Percentiles rank a stretch among this genome's conserved stretches.
Conservation (phyloP, 1,140 invertebrate genomes). For the Magallana ariakensis region DNA sequence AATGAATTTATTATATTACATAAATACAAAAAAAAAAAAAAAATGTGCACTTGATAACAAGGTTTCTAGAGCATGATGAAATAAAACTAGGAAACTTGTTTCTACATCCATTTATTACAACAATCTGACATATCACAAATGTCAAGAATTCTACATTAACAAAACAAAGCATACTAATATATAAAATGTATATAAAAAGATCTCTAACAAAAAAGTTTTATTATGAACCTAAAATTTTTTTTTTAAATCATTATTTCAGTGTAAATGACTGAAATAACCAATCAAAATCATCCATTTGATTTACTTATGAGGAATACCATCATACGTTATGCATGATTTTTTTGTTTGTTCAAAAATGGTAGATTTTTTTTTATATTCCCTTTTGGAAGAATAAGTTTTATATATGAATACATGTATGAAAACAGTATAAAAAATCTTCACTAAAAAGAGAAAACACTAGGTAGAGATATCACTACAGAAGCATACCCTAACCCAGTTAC, state of each 20-base stretch:
- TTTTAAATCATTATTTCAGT: conserved; percentile 3
- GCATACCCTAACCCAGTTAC: background rate
- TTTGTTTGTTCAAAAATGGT: background rate
- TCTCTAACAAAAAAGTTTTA: conserved; percentile 3
- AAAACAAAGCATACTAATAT: conserved; percentile 35
- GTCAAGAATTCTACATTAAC: conserved; percentile 1
- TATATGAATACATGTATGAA: background rate
- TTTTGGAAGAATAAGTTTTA: background rate
- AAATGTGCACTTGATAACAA: too few relatives aligned
- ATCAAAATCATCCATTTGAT: background rate
- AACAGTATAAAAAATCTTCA: background rate
- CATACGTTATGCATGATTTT: background rate
- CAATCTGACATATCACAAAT: background rate
- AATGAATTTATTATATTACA: too few relatives aligned
- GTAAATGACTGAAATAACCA: conserved; percentile 23
- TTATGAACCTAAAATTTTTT: background rate
- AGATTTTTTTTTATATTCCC: background rate
- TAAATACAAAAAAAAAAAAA: too few relatives aligned
- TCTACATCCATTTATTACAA: conserved; percentile 30
- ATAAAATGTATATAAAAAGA: conserved; percentile 29
- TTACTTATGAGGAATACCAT: background rate
- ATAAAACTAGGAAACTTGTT: background rate
- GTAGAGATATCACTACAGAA: background rate
- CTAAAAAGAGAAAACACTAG: background rate
- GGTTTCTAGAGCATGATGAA: background rate